Evolutionary conservation across 1,140 invertebrate genomes (phyloP).

Genomic region (Hormaphis cornu): DNA sequence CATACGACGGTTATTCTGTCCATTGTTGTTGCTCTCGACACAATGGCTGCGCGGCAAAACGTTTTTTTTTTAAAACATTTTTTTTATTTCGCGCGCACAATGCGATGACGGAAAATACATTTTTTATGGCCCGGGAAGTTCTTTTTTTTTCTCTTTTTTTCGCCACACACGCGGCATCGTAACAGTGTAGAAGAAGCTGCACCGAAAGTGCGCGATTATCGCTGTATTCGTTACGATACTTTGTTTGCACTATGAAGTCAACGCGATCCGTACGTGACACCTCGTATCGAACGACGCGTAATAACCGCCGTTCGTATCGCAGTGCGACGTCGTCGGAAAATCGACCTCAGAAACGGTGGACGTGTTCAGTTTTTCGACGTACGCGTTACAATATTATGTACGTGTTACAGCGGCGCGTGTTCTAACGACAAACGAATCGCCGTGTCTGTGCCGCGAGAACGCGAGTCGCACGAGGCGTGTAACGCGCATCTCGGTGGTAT

Average conservation of each 20-base stretch:
- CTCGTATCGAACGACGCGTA: background rate
- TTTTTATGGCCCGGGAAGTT: conserved; percentile 30
- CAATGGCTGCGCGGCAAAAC: conserved; percentile 30
- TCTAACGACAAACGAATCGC: too few species aligned
- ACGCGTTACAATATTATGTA: too few species aligned
- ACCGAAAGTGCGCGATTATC: background rate
- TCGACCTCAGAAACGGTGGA: background rate
- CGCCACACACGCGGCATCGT: background rate
- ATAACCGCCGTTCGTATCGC: background rate
- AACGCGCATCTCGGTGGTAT: too few species aligned
- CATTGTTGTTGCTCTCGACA: conserved; percentile 17
- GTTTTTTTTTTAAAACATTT: background rate
- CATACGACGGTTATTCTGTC: too few species aligned
- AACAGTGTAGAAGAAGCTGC: too few species aligned
- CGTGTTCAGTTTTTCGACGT: too few species aligned
- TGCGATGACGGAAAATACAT: conserved; percentile 30
- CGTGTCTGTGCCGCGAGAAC: too few species aligned
- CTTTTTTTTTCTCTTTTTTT: too few species aligned
- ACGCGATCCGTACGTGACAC: conserved; percentile 23
- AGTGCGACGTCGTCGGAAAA: background rate
- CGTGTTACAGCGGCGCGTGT: too few species aligned
- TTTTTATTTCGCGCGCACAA: background rate
- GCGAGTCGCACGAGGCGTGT: too few species aligned
- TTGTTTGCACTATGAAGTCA: background rate
- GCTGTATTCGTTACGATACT: conserved; percentile 7